Base-by-base conservation (phyloP, 2,113 vertebrate genomes). In the Lipophrys pholis region DNA sequence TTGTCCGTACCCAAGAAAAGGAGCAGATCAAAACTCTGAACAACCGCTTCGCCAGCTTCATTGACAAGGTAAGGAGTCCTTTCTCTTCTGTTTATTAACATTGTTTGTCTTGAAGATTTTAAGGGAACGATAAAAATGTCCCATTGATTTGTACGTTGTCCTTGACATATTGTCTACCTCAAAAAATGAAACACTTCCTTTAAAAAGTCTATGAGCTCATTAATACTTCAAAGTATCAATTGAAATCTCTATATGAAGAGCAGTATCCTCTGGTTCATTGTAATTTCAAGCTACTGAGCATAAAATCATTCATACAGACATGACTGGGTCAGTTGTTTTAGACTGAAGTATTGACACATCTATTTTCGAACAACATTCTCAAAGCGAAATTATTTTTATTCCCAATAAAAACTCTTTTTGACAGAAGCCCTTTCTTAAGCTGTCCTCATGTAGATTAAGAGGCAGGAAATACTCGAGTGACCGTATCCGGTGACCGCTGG, bases 11-110 rank as follows among this genome's bases (percentile, higher is more conserved):
- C 41, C 92, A 97, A 1, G 97, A 99, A 86, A 95, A 95, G 76
- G 95, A 99, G 5, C 96, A 98, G 89, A 98, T 99, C 92, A 99
- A 97, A 94, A 90, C 56, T 2, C 95, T 99, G 52, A 99, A 99
- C 92, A 94, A 94, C 88, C 93, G 92, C 66, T 94, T 94, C 4
- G 93, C 91, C 16, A 35, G 49, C 80, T 94, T 99, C 89, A 98
- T 99, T 7, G 95, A 97, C 86, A 97, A 97, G 96, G 97, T 99
- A 69, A 90, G 94, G 83, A 1, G 6, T 45, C 21, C 38, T 65
- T 59, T 67, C 52, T 41, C 69, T 2, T 70, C 30, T 8, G 15
- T 42, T 50, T 15, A n/a, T 40, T 45, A n/a, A 41, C 21, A 30
- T 30, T 30, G 2, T 30, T 30, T 30, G 21, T 30, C 21, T 30